phyloP scores from a whole-genome alignment of 2,888 invertebrate species.

The Leptopilina drosophilae region DNA sequence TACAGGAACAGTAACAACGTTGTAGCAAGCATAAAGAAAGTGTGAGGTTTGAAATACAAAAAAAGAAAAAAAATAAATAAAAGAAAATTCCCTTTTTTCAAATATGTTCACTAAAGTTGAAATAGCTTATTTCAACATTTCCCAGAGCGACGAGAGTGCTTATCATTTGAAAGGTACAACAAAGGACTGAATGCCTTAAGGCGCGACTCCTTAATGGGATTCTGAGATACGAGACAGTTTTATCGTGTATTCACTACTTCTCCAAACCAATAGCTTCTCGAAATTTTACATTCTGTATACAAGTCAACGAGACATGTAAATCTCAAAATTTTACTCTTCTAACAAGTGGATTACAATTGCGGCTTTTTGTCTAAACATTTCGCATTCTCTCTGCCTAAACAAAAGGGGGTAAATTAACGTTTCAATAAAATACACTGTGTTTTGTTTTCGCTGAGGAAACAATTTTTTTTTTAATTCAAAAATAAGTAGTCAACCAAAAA shows the following conservation, averaged over 20 bases:
- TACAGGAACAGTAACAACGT: too few species aligned
- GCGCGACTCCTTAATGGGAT: slow-evolving; percentile 62
- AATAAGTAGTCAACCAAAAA: too few species aligned
- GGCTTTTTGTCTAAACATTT: too few species aligned
- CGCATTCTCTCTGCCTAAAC: too few species aligned
- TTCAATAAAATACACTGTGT: too few species aligned
- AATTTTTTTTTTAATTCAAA: too few species aligned
- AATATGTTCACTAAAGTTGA: not conserved
- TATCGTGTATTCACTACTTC: slow-evolving; percentile 53
- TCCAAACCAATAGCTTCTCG: slow-evolving; percentile 50
- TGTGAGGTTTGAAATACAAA: too few species aligned
- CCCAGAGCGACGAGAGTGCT: slow-evolving; percentile 51
- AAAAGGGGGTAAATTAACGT: too few species aligned
- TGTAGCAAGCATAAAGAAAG: too few species aligned
- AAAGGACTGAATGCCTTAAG: slow-evolving; percentile 53
- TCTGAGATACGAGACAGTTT: slow-evolving; percentile 66
- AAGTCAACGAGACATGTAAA: not conserved
- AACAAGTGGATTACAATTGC: too few species aligned
- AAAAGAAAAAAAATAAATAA: too few species aligned
- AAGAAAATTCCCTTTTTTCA: not conserved
- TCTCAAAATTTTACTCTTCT: not conserved
- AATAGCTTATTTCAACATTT: slow-evolving; percentile 43
- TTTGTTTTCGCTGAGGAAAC: too few species aligned
- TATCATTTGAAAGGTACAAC: slow-evolving; percentile 49
- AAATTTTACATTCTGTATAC: slow-evolving; percentile 45